Conservation (phyloP, 2,113 vertebrate species). For the Arenaria interpres region DNA sequence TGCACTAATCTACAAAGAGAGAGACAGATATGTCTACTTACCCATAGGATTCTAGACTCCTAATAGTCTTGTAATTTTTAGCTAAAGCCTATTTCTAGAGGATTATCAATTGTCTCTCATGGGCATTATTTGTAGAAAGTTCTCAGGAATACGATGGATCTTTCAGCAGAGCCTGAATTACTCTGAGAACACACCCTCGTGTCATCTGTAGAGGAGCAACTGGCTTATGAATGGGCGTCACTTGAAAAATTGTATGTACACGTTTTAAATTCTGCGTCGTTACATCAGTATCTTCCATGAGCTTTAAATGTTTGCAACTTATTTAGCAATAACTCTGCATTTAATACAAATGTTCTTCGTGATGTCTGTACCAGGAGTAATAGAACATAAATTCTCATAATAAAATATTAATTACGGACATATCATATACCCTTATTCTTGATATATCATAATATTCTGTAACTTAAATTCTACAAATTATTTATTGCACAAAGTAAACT, state of each 20-base stretch:
- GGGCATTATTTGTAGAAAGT: background rate
- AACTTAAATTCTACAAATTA: background rate
- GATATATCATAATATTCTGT: background rate
- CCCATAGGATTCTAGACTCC: background rate
- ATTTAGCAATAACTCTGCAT: background rate
- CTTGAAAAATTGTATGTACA: background rate
- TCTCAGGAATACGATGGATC: background rate
- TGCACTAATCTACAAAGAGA: background rate
- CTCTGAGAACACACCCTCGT: background rate
- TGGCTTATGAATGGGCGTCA: background rate
- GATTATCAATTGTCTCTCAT: background rate
- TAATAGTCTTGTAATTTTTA: background rate
- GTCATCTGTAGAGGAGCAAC: background rate
- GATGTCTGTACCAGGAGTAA: background rate
- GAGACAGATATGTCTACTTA: background rate
- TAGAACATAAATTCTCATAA: background rate
- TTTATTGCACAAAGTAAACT: background rate
- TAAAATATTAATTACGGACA: background rate
- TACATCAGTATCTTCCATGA: rapidly evolving
- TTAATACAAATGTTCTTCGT: background rate
- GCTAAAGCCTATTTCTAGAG: background rate
- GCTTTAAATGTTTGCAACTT: background rate
- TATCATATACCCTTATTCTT: background rate
- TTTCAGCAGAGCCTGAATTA: background rate
- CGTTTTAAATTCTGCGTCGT: background rate